These are phyloP conservation scores for Hippasteria phrygiana DNA, from an alignment of 53 echinoderm and acorn worm species.

Conservation along the genomic window DNA sequence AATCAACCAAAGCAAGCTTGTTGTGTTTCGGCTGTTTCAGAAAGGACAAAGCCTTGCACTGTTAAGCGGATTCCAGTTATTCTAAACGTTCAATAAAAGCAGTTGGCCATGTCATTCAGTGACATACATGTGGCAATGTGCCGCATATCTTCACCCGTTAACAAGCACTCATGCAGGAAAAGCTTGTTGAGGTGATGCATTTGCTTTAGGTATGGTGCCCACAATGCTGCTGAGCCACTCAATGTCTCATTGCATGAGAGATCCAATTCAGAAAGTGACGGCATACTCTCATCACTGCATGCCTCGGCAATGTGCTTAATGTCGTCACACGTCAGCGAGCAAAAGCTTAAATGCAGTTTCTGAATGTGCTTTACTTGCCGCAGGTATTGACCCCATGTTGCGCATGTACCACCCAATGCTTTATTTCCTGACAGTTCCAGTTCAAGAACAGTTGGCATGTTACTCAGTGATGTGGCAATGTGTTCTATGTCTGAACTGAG, in stretches of 20 bases:
- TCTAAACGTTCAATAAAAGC: not conserved
- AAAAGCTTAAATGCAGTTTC: not conserved
- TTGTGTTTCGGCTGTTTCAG: too few species aligned
- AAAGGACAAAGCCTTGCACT: too few species aligned
- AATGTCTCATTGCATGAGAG: not conserved
- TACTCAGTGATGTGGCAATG: constrained; percentile 16
- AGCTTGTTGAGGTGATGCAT: not conserved
- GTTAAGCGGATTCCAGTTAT: too few species aligned
- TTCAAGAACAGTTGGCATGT: not conserved
- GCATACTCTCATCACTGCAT: not conserved
- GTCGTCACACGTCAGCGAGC: not conserved
- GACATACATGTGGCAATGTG: not conserved
- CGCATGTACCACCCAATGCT: constrained; percentile 1
- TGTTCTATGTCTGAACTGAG: not conserved
- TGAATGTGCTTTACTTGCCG: not conserved
- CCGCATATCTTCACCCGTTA: not conserved
- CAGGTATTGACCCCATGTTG: not conserved
- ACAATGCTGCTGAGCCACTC: not conserved
- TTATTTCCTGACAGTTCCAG: constrained; percentile 11
- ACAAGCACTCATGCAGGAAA: not conserved
- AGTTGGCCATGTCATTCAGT: not conserved
- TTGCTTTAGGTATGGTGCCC: not conserved
- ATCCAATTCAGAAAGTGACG: not conserved
- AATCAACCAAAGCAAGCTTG: too few species aligned
- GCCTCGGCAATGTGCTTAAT: constrained; percentile 14